These are phyloP conservation scores for Dreissena polymorpha DNA, from an alignment of 1,140 invertebrate species.

Conservation along the genomic window DNA sequence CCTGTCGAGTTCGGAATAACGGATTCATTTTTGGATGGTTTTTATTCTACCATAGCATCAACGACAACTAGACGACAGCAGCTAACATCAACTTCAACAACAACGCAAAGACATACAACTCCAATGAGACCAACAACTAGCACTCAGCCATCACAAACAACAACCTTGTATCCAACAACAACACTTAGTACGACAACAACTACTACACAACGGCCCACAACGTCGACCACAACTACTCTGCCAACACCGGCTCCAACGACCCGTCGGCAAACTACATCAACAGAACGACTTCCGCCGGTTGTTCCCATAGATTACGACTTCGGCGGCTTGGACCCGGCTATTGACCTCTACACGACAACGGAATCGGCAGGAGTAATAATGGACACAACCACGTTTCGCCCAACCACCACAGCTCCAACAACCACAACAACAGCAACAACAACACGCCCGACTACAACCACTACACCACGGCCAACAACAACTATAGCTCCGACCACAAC, in stretches of 20 bases:
- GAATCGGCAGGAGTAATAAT: neutral
- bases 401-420: conserved; percentile 7
- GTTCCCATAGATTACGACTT: too few species aligned
- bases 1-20: neutral
- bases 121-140: conserved; percentile 1
- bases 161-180: conserved; percentile 16
- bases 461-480: too few species aligned
- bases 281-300: neutral
- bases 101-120: neutral
- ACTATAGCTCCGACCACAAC: neutral
- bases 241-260: neutral
- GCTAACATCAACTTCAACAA: neutral
- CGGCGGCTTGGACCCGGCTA: neutral
- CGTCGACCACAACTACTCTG: neutral
- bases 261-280: neutral
- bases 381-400: neutral
- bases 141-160: conserved; percentile 7
- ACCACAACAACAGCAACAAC: too few species aligned
- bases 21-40: too few species aligned
- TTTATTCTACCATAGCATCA: neutral
- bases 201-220: neutral
- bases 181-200: neutral
- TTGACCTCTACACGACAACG: neutral
- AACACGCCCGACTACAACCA: too few species aligned
- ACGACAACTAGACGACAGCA: conserved; percentile 5